phyloP scores from a whole-genome alignment of 2,888 invertebrate genomes.

The Flexamia atlantica region DNA sequence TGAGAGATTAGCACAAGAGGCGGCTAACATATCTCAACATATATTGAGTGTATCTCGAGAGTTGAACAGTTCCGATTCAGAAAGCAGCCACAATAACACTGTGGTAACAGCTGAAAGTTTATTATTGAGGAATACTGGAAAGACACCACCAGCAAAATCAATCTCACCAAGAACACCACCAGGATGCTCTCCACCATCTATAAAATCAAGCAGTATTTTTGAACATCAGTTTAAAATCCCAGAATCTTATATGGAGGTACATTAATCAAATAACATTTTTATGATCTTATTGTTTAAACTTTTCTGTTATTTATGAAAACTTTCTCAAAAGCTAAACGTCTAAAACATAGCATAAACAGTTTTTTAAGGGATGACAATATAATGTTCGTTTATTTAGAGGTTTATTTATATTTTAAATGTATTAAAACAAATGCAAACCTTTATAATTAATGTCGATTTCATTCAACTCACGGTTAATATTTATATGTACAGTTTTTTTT shows the following conservation, averaged over 20 bases:
- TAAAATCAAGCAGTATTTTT: background rate
- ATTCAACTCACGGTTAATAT: too few species aligned
- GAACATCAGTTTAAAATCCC: background rate
- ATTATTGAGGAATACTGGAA: background rate
- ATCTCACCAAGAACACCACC: conserved; percentile 10
- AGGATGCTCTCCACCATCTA: background rate
- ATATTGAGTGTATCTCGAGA: conserved; percentile 50
- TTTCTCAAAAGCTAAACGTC: too few species aligned
- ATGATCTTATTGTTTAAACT: too few species aligned
- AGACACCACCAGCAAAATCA: background rate
- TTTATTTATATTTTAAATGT: too few species aligned
- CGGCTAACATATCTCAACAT: conserved; percentile 50
- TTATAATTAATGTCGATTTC: too few species aligned
- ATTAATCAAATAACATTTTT: too few species aligned
- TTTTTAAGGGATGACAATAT: too few species aligned
- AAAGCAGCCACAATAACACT: conserved; percentile 40
- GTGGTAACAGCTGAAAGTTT: background rate
- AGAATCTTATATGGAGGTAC: conserved; percentile 34
- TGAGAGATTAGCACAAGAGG: conserved; percentile 45
- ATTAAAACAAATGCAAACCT: too few species aligned
- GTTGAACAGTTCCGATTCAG: conserved; percentile 41
- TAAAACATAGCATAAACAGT: too few species aligned
- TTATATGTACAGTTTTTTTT: too few species aligned
- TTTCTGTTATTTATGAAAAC: too few species aligned
- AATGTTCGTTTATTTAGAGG: too few species aligned